phyloP scores from a whole-genome alignment of 2,888 invertebrate genomes.

The Carpatolechia fugitivella region DNA sequence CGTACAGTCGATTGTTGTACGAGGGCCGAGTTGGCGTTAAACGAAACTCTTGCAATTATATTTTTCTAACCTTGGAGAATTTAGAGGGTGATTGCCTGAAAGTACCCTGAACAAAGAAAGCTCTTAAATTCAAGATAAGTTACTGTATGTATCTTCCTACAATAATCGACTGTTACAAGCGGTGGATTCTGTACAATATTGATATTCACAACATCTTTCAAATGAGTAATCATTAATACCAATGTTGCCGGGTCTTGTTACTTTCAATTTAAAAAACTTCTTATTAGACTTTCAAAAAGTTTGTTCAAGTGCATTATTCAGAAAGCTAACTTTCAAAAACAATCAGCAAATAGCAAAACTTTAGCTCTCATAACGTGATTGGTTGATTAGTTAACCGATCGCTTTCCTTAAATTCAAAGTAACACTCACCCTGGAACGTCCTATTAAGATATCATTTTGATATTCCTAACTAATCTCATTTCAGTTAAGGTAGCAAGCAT shows the following conservation, averaged over 20 bases:
- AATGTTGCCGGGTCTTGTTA: constrained; percentile 1
- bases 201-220: constrained; percentile 6
- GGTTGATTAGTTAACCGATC: background rate
- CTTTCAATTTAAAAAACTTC: background rate
- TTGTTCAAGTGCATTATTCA: no score
- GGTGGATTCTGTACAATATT: constrained; percentile 10
- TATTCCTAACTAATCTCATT: constrained; percentile 71
- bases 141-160: background rate
- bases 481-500: constrained; percentile 46
- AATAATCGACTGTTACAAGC: background rate
- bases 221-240: background rate
- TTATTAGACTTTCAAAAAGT: no score
- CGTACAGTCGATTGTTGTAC: background rate
- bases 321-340: no score
- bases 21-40: background rate
- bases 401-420: background rate
- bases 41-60: no score
- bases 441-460: constrained; percentile 21
- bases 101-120: background rate
- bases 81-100: no score
- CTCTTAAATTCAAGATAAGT: background rate
- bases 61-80: no score
- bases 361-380: background rate
- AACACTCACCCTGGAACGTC: background rate
- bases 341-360: no score